Conservation (phyloP, 2,113 vertebrate genomes). For the Cephalophus harveyi region DNA sequence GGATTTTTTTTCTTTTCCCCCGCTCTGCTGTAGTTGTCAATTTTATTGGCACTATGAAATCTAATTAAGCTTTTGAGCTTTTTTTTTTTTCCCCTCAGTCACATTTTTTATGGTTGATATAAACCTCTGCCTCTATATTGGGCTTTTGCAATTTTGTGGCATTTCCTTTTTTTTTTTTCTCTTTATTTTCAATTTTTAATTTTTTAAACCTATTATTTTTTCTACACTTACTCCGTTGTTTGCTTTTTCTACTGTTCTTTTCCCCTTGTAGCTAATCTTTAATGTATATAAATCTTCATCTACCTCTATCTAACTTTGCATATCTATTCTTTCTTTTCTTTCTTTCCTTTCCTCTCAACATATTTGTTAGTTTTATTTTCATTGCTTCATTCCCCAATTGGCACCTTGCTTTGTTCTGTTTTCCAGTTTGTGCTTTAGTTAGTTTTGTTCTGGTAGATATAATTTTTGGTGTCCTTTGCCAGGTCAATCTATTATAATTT, state of each 20-base stretch:
- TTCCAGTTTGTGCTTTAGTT: not conserved
- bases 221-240: not conserved
- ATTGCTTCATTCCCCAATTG: not conserved
- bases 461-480: not conserved
- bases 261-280: not conserved
- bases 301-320: not conserved
- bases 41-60: not conserved
- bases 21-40: not conserved
- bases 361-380: not conserved
- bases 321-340: not conserved
- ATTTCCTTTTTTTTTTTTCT: not conserved
- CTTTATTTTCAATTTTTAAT: not conserved
- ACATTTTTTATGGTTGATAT: not conserved
- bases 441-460: not conserved
- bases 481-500: too few species aligned
- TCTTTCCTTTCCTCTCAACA: not conserved
- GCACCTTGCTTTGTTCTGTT: not conserved
- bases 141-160: not conserved
- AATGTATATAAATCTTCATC: not conserved
- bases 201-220: not conserved
- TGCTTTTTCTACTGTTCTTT: not conserved
- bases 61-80: not conserved
- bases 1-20: not conserved
- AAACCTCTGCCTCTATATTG: not conserved
- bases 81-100: not conserved